These are phyloP conservation scores for Hirundo rustica DNA, from an alignment of 2,797 vertebrate species.

Conservation along the genomic window DNA sequence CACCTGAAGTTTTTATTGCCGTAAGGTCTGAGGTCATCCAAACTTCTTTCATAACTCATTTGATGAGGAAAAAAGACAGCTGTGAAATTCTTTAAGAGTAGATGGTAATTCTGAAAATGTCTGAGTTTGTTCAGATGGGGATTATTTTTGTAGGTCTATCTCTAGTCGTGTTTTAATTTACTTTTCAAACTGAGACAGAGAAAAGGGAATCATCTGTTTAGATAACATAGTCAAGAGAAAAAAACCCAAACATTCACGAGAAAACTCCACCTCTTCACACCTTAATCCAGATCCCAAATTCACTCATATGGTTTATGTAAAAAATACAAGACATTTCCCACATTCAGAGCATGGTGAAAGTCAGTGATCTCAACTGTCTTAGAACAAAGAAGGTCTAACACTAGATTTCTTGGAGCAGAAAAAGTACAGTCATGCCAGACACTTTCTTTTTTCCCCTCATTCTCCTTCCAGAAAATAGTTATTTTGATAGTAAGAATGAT, in stretches of 20 bases:
- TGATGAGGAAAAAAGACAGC: not conserved
- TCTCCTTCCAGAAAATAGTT: not conserved
- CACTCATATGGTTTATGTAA: not conserved
- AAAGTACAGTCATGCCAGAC: not conserved
- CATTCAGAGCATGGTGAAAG: not conserved
- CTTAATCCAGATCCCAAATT: not conserved
- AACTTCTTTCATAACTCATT: not conserved
- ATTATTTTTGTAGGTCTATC: not conserved
- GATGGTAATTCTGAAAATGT: not conserved
- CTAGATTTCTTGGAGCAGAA: not conserved
- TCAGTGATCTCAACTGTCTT: not conserved
- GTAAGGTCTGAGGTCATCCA: not conserved
- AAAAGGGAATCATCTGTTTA: not conserved
- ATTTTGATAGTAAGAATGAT: conserved; percentile 30
- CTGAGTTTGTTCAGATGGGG: not conserved
- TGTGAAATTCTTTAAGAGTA: not conserved
- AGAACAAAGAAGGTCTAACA: not conserved
- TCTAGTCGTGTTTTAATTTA: not conserved
- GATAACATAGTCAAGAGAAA: not conserved
- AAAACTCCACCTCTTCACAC: not conserved
- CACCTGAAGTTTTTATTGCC: not conserved
- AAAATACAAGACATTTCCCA: not conserved
- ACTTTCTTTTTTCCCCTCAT: not conserved
- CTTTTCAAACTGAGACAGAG: not conserved
- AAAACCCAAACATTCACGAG: not conserved